Conservation (phyloP, 2,888 invertebrate genomes). For the Ypsolopha scabrella region DNA sequence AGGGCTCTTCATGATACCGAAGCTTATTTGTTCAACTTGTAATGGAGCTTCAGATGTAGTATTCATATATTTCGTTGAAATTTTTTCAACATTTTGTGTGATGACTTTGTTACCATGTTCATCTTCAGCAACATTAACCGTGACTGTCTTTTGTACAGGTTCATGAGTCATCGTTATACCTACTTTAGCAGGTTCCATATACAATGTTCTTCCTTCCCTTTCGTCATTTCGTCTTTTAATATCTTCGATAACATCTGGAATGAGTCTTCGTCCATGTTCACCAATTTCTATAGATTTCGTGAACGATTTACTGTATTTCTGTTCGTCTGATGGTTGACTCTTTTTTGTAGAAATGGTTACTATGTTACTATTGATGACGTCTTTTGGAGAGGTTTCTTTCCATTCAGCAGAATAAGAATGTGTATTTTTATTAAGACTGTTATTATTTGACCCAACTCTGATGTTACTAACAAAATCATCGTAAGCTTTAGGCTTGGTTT, state of each 20-base stretch:
- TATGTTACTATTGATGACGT: slow-evolving; percentile 27
- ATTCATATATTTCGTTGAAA: slow-evolving; percentile 52
- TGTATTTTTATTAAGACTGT: slow-evolving; percentile 45
- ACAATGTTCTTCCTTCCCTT: slow-evolving; percentile 45
- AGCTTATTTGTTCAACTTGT: slow-evolving; percentile 60
- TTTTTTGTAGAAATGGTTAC: slow-evolving; percentile 58
- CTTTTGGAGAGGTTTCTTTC: slow-evolving; percentile 36
- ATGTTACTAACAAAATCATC: slow-evolving; percentile 64
- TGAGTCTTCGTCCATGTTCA: slow-evolving; percentile 41
- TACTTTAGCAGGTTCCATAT: slow-evolving; percentile 58
- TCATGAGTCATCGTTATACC: slow-evolving; percentile 61
- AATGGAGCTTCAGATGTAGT: slow-evolving; percentile 52
- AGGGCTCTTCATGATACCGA: slow-evolving; percentile 50
- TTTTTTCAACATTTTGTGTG: slow-evolving; percentile 58
- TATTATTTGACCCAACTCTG: slow-evolving; percentile 57
- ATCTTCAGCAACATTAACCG: slow-evolving; percentile 61
- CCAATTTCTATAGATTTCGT: slow-evolving; percentile 67
- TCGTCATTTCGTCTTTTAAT: slow-evolving; percentile 44
- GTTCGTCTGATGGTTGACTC: slow-evolving; percentile 32
- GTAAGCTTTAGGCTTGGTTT: slow-evolving; percentile 35
- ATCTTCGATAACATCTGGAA: slow-evolving; percentile 58
- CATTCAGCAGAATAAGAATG: slow-evolving; percentile 41
- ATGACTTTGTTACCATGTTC: slow-evolving; percentile 62
- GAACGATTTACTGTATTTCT: slow-evolving; percentile 38
- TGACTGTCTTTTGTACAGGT: slow-evolving; percentile 60